Percentiles rank a stretch among this genome's conserved stretches.
Evolutionary conservation across 1,140 invertebrate species (phyloP).

Genomic region (Lordiphosa mommai): DNA sequence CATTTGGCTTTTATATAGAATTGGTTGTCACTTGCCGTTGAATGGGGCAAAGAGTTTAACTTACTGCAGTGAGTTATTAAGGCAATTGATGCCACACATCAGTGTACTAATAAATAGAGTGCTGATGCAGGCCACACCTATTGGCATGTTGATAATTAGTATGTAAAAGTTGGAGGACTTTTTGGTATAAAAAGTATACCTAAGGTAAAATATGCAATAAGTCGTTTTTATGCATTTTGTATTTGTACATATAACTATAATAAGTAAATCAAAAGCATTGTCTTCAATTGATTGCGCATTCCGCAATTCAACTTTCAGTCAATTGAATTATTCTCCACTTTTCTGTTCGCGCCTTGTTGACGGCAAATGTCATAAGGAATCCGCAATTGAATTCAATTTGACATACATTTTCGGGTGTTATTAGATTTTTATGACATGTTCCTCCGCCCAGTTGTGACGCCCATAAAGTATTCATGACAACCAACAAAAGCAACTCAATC

Average conservation of each 20-base stretch:
- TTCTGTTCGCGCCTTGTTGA: conserved; percentile 24
- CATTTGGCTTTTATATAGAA: conserved; percentile 59
- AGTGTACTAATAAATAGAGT: no score
- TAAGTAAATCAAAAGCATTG: not conserved
- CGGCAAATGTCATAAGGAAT: conserved; percentile 28
- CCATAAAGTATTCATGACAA: conserved; percentile 33
- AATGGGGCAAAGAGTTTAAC: conserved; percentile 3
- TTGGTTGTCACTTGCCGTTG: conserved; percentile 13
- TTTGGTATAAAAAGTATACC: no score
- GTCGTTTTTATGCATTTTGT: no score
- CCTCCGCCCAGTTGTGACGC: conserved; percentile 11
- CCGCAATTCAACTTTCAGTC: conserved; percentile 20
- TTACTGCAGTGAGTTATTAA: conserved; percentile 33
- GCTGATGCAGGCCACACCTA: no score
- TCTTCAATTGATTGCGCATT: conserved; percentile 6
- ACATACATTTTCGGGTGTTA: conserved; percentile 18
- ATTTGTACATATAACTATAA: no score
- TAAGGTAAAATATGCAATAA: no score
- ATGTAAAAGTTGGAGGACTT: no score
- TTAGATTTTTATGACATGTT: conserved; percentile 52
- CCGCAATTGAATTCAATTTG: conserved; percentile 41
- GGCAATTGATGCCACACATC: conserved; percentile 11
- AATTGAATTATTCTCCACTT: conserved; percentile 35
- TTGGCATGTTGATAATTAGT: conserved; percentile 19
- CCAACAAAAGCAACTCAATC: conserved; percentile 5